phyloP scores from a whole-genome alignment of 2,888 invertebrate species.

The Sphaeridia pumilis region DNA sequence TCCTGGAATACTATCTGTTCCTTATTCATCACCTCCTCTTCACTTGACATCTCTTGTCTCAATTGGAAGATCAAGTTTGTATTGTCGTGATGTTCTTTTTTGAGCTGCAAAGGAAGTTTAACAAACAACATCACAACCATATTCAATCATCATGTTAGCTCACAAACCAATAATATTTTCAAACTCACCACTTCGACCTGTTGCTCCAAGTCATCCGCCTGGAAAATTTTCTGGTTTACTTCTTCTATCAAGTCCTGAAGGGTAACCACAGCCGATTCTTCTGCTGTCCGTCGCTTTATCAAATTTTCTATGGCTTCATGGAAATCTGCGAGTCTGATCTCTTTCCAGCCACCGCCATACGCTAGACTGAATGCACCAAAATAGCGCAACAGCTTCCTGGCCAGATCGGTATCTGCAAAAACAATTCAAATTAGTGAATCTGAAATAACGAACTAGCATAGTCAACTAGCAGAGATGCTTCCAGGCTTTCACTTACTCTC shows the following conservation, averaged over 20 bases:
- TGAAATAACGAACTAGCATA: too few relatives aligned
- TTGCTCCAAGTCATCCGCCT: constrained; percentile 3
- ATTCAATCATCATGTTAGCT: neutral
- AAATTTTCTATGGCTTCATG: too few relatives aligned
- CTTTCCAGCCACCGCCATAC: too few relatives aligned
- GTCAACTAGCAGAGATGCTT: too few relatives aligned
- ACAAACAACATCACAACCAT: neutral
- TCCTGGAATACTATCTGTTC: neutral
- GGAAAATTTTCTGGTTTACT: neutral
- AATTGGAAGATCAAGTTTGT: neutral
- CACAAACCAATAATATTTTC: neutral
- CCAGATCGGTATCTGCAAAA: too few relatives aligned
- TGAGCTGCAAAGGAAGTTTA: neutral
- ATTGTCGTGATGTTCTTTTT: neutral
- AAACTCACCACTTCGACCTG: neutral
- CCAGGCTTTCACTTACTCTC: too few relatives aligned
- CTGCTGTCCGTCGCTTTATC: too few relatives aligned
- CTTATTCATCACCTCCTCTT: neutral
- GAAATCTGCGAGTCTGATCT: too few relatives aligned
- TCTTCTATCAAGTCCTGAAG: neutral
- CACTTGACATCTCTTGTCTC: neutral
- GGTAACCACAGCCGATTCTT: neutral
- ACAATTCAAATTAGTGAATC: too few relatives aligned
- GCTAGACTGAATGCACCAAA: too few relatives aligned
- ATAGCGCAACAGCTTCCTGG: too few relatives aligned